Base-by-base conservation (phyloP, 2,888 invertebrate genomes). In the Caenorhabditis virilis region DNA sequence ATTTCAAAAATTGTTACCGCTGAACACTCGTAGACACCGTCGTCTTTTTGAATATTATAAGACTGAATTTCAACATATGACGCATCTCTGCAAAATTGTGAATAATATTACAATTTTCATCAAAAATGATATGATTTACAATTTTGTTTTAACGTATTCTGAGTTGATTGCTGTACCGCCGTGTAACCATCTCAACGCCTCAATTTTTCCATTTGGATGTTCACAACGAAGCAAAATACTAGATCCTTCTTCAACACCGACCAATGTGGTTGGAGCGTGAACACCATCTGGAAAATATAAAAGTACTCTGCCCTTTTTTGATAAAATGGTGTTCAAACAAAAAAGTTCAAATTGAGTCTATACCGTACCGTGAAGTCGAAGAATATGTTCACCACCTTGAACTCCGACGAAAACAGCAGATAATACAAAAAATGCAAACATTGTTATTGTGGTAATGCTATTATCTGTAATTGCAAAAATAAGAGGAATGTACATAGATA, bases 21-120 rank as follows among this genome's bases (percentile, higher is more conserved):
- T 13, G 66, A 66, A 47, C 66, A 66, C 48, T 66, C 66, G 26
- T 60, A 66, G 9, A 66, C 66, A 41, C 66, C 66, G 42, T 61
- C 54, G 27, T 66, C 33, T 30, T 60, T 47, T 4, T 49, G 42
- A 13, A 46, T 27, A 16, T 57, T 46, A 47, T 57, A 66, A 30
- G 53, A 35, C 26, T 25, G 26, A 30, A 66, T 66, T 39, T 57
- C 60, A 23, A 66, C 53, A 18, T 41, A 57, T 7, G 60, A 57
- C 6, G 56, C 53, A 50, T 52, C 65, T 43, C 60, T 60, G 49
- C 25, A 58, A 53, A 26, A 4, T 18, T 7, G 9, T 20, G 33
- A n/a, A 43, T 33, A 62, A 52, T 50, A 20, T 39, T n/a, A n/a
- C n/a, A n/a, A n/a, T n/a, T 57, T 46, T 13, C 15, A 25, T 16